A percentile compares a stretch with the other conserved stretches of the same genome.
Evolutionary conservation across 2,888 invertebrate genomes (phyloP).

Genomic region (Caenorhabditis doughertyi): DNA sequence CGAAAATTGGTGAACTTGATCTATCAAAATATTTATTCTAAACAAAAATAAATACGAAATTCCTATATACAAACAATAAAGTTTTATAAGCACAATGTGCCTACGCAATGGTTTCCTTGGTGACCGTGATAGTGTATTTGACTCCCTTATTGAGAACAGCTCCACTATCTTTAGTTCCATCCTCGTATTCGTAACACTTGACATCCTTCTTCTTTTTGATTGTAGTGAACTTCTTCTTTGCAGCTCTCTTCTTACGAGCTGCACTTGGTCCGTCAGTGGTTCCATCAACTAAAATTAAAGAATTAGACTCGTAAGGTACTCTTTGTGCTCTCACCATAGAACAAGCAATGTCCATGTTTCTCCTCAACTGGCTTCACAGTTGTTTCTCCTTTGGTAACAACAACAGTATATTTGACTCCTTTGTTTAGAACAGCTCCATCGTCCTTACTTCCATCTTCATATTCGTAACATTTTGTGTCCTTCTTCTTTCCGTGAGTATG

Average conservation of each 20-base stretch:
- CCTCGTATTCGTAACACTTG: slow-evolving; percentile 58
- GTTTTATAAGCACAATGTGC: not conserved
- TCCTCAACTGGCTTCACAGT: slow-evolving; percentile 1
- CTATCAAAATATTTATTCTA: slow-evolving; percentile 7
- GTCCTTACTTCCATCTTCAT: slow-evolving; percentile 57
- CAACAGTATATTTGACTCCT: slow-evolving; percentile 44
- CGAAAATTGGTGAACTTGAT: too few species aligned
- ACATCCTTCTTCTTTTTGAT: slow-evolving; percentile 48
- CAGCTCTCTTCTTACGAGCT: slow-evolving; percentile 8
- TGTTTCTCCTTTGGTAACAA: slow-evolving; percentile 21
- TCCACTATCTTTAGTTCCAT: slow-evolving; percentile 53
- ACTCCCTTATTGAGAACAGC: slow-evolving; percentile 48
- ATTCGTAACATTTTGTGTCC: slow-evolving; percentile 47
- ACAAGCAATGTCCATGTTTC: slow-evolving; percentile 5
- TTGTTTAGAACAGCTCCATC: slow-evolving; percentile 45
- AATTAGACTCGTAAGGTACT: not conserved
- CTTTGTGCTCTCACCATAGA: slow-evolving; percentile 18
- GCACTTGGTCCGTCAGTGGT: not conserved
- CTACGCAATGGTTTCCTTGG: slow-evolving; percentile 17
- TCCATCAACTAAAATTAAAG: slow-evolving; percentile 14
- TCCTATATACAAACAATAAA: slow-evolving; percentile 27
- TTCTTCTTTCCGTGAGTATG: slow-evolving; percentile 35
- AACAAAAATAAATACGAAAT: slow-evolving; percentile 16
- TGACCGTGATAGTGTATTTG: slow-evolving; percentile 29
- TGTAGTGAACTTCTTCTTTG: slow-evolving; percentile 26